Conservation (phyloP, 2,888 invertebrate species). For the Pseudococcus jackbeardsleyi region DNA sequence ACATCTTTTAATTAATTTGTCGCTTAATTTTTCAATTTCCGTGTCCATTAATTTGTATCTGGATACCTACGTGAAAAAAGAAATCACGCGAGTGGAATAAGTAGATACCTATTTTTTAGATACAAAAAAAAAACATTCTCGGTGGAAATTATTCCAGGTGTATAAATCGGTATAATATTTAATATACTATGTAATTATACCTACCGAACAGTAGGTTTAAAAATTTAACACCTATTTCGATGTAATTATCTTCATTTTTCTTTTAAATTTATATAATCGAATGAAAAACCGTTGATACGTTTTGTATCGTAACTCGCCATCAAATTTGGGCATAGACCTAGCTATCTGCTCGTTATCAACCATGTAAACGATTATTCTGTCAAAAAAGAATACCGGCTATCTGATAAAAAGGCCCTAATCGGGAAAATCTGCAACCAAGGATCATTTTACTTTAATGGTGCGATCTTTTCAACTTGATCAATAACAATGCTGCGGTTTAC, state of each 20-base stretch:
- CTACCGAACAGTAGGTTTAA: neutral
- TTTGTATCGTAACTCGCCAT: neutral
- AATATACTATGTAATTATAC: neutral
- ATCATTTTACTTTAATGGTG: conserved; percentile 56
- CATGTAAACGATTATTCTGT: conserved; percentile 54
- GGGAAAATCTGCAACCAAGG: conserved; percentile 28
- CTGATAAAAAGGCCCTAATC: conserved; percentile 27
- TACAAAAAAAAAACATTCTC: neutral
- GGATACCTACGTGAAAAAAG: neutral
- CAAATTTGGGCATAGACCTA: too few relatives aligned
- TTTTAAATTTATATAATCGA: neutral
- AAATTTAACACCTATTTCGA: neutral
- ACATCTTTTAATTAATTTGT: conserved; percentile 53
- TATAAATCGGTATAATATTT: neutral
- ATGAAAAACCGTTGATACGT: neutral
- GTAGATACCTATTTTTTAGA: neutral
- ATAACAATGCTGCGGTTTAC: conserved; percentile 54
- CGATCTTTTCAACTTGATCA: conserved; percentile 46
- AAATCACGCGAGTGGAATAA: conserved; percentile 2
- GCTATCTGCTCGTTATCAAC: neutral
- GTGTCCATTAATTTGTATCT: conserved; percentile 45
- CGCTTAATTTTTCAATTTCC: conserved; percentile 47
- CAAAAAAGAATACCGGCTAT: conserved; percentile 21
- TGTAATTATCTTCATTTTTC: neutral
- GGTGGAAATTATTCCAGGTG: neutral